A percentile compares a stretch with the other conserved stretches of the same genome.
These are phyloP conservation scores for Vesta saturnalis DNA, from an alignment of 2,888 invertebrate species.

Conservation along the genomic window DNA sequence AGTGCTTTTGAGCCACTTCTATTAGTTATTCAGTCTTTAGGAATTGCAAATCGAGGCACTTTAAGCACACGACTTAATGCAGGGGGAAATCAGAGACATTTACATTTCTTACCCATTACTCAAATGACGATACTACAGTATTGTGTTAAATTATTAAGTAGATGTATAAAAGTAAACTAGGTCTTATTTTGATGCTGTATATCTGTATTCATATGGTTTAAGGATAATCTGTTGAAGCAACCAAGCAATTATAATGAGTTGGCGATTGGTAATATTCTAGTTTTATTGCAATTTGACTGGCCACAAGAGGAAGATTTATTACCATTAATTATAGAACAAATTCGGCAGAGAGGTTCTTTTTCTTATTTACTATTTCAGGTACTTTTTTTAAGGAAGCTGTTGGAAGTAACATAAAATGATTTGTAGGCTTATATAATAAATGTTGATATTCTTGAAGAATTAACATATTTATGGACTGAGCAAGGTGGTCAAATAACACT, in stretches of 20 bases:
- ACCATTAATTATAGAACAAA: slow-evolving; percentile 75
- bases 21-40: slow-evolving; percentile 73
- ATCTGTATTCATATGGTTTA: slow-evolving; percentile 36
- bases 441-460: slow-evolving; percentile 90
- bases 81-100: slow-evolving; percentile 75
- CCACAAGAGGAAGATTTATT: slow-evolving; percentile 81
- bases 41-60: slow-evolving; percentile 68
- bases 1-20: slow-evolving; percentile 75
- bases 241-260: slow-evolving; percentile 71
- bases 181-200: slow-evolving; percentile 10
- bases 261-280: slow-evolving; percentile 84
- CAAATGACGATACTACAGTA: slow-evolving; percentile 83
- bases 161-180: slow-evolving; percentile 63
- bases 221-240: slow-evolving; percentile 66
- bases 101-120: slow-evolving; percentile 82
- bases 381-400: slow-evolving; percentile 14
- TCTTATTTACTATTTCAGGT: slow-evolving; percentile 80
- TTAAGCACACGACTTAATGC: slow-evolving; percentile 73
- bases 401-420: slow-evolving; percentile 37
- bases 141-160: slow-evolving; percentile 76
- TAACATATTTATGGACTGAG: slow-evolving; percentile 84
- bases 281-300: slow-evolving; percentile 89
- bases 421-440: slow-evolving; percentile 79
- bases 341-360: slow-evolving; percentile 79
- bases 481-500: slow-evolving; percentile 82